A percentile compares a stretch with the other conserved stretches of the same genome.
These are phyloP conservation scores for Camelus bactrianus DNA, from an alignment of 2,113 vertebrate genomes.

Conservation along the genomic window DNA sequence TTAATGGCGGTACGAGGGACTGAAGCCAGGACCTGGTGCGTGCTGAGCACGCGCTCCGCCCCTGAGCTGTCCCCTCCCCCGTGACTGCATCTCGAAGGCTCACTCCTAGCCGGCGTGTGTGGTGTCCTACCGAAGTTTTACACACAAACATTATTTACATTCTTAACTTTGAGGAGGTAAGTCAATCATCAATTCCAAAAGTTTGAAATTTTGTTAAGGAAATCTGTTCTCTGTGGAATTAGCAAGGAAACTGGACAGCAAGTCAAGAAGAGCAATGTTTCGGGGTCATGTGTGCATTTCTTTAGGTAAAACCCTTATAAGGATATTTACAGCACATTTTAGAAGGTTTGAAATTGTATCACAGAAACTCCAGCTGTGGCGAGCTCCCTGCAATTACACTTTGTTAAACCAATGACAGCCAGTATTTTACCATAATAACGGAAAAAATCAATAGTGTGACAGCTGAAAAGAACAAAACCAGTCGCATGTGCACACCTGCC, in stretches of 20 bases:
- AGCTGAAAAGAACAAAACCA: not conserved
- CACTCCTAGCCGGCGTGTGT: not conserved
- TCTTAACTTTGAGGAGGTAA: constrained; percentile 27
- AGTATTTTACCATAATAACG: not conserved
- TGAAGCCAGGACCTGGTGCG: too few species aligned
- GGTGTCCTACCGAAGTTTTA: not conserved
- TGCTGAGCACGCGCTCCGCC: too few species aligned
- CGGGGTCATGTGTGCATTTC: not conserved
- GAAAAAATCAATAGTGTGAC: not conserved
- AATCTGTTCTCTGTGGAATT: constrained; percentile 21
- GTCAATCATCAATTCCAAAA: not conserved
- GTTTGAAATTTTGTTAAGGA: constrained; percentile 10
- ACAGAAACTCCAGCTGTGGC: not conserved
- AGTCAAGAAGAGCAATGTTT: not conserved
- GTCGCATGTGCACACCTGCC: not conserved
- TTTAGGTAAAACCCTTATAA: constrained; percentile 7
- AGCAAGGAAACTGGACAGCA: not conserved
- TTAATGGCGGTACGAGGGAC: too few species aligned
- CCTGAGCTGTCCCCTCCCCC: too few species aligned
- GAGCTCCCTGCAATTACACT: not conserved
- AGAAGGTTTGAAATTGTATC: not conserved
- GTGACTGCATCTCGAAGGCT: not conserved
- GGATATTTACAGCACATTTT: not conserved
- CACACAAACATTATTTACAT: not conserved
- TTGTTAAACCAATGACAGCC: not conserved